These are phyloP conservation scores for Ochropleura leucogaster DNA, from an alignment of 2,888 invertebrate genomes.

Conservation along the genomic window DNA sequence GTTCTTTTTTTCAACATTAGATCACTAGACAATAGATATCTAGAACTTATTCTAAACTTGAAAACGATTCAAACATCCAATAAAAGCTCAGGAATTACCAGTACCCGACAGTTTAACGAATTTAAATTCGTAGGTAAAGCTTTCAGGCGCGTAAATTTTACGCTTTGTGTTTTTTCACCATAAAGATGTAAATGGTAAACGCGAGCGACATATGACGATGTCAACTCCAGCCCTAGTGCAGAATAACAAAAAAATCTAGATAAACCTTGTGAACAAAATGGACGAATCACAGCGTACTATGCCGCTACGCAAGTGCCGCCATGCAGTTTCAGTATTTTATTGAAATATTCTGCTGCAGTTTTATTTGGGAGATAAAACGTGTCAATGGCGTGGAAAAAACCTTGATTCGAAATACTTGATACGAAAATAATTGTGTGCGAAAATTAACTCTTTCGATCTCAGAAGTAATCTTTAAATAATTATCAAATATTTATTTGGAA, in stretches of 20 bases:
- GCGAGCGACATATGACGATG: slow-evolving; percentile 4
- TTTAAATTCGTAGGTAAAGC: not conserved
- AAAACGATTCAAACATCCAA: not conserved
- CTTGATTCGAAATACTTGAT: not conserved
- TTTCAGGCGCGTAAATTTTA: not conserved
- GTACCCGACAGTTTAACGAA: not conserved
- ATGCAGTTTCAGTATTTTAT: slow-evolving; percentile 19
- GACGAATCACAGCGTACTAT: slow-evolving; percentile 1
- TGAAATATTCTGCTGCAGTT: slow-evolving; percentile 31
- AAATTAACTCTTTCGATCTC: not conserved
- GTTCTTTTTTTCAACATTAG: too few relatives aligned
- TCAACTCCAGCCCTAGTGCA: slow-evolving; percentile 9
- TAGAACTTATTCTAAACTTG: too few relatives aligned
- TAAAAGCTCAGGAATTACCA: not conserved
- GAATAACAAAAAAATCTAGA: slow-evolving; percentile 27
- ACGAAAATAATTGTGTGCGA: not conserved
- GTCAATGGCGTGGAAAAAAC: slow-evolving; percentile 1
- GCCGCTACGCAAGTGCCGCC: not conserved
- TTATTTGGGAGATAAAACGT: slow-evolving; percentile 30
- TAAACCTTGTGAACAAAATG: slow-evolving; percentile 38
- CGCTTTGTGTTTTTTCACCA: not conserved
- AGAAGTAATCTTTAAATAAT: too few relatives aligned
- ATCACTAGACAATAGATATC: too few relatives aligned
- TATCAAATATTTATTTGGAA: too few relatives aligned
- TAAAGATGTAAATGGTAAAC: slow-evolving; percentile 10